Evolutionary conservation across 35 echinoderm and acorn worm species (phyloP), one percentile per base, ranked within the genome.

Genomic region (Chiridota heheva): DNA sequence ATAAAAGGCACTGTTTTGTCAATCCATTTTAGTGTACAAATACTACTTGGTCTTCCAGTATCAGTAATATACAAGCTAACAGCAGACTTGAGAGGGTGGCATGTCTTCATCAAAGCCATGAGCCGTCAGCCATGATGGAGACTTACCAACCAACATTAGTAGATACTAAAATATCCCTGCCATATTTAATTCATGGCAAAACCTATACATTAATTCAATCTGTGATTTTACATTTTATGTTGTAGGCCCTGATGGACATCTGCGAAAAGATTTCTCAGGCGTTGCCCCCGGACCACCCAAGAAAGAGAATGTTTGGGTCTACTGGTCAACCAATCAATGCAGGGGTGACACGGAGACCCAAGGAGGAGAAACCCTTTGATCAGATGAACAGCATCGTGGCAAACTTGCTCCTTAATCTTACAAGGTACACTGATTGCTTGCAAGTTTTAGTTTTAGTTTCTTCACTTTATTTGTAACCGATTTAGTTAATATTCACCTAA

Each of bases 341-440:
- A 29, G 60, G 46, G 6, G 60, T 43, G 18, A 78, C 78, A 58
- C 7, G 28, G 22, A 73, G 42, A 43, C 3, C 73, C 2, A 67
- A 82, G n/a, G 85, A 89, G 64, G 85, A 98, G 63, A 98, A 98
- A 57, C 95, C 95, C 33, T 98, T 92, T 77, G 95, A 98, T 66
- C 42, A 76, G 2, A 98, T 98, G 95, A 98, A 98, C 66, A 88
- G 92, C 68, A 86, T 98, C 33, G 95, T 98, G 25, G 95, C 89
- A 28, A 98, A 98, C 38, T 58, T 98, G 35, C 81, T 98, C 28
- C 87, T 98, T 15, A 98, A 97, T 88, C 74, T 98, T 18, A 98
- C 95, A 77, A 90, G 82, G 92, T 96, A 89, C n/a, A n/a, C n/a
- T n/a, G n/a, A n/a, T n/a, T n/a, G n/a, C n/a, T n/a, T n/a, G n/a